Conservation (phyloP, 2,888 invertebrate species). For the Altica lythri region DNA sequence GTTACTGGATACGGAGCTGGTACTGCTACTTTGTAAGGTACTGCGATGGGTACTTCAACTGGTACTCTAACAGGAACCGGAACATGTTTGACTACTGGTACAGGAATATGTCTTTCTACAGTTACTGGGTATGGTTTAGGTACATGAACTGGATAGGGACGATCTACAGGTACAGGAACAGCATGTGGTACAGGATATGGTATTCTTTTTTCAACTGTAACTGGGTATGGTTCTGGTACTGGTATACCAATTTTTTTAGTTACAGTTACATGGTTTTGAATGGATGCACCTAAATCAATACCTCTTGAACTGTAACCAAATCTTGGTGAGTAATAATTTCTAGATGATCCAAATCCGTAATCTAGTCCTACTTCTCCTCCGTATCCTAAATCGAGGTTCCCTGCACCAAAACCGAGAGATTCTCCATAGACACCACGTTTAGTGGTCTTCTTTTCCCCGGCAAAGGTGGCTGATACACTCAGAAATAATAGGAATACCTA, state of each 20-base stretch:
- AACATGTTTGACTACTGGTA: constrained; percentile 62
- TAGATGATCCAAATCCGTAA: constrained; percentile 9
- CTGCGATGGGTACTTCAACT: constrained; percentile 52
- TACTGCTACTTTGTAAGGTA: constrained; percentile 51
- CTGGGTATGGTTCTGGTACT: constrained; percentile 61
- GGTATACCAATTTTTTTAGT: constrained; percentile 56
- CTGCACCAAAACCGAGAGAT: constrained; percentile 49
- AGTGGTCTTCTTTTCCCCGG: constrained; percentile 54
- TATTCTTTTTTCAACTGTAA: constrained; percentile 60
- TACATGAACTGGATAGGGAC: constrained; percentile 57
- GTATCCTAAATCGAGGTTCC: constrained; percentile 47
- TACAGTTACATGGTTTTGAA: constrained; percentile 54
- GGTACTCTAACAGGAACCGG: constrained; percentile 57
- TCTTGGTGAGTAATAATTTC: constrained; percentile 15
- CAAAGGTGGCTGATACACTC: constrained; percentile 54
- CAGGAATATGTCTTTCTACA: constrained; percentile 61
- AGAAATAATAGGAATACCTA: constrained; percentile 58
- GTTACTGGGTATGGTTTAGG: constrained; percentile 60
- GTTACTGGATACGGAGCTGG: constrained; percentile 56
- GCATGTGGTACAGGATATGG: constrained; percentile 57
- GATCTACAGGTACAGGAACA: constrained; percentile 59
- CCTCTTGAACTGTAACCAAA: constrained; percentile 12
- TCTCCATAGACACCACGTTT: constrained; percentile 59
- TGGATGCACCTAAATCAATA: constrained; percentile 46
- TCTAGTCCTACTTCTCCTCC: constrained; percentile 19